phyloP scores from a whole-genome alignment of 2,113 vertebrate species.

The Caretta caretta region DNA sequence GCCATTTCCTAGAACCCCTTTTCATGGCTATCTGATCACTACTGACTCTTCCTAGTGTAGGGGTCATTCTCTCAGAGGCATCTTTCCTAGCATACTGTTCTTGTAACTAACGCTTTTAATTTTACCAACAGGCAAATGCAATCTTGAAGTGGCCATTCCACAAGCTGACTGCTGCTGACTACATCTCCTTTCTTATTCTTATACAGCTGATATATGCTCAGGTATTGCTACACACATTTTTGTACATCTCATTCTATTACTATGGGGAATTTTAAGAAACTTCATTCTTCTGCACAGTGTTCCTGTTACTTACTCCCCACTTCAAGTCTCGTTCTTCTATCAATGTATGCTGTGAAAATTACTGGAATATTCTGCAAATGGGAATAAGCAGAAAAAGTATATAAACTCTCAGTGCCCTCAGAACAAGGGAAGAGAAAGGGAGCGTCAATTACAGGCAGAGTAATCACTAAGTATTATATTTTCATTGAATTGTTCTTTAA shows the following conservation, averaged over 20 bases:
- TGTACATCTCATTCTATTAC: background rate
- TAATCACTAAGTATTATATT: background rate
- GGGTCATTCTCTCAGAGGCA: background rate
- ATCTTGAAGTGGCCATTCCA: background rate
- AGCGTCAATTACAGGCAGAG: background rate
- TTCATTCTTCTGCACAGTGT: background rate
- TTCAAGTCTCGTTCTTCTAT: background rate
- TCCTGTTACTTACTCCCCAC: background rate
- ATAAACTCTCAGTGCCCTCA: background rate
- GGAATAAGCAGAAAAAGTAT: background rate
- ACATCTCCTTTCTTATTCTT: background rate
- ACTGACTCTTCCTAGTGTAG: background rate
- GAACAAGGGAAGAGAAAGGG: background rate
- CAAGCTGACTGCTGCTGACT: background rate
- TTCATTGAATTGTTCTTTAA: background rate
- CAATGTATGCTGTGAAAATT: background rate
- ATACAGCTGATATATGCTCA: background rate
- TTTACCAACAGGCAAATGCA: rapidly evolving
- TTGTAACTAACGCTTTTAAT: background rate
- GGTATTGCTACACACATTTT: background rate
- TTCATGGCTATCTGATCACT: background rate
- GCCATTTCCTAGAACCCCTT: background rate
- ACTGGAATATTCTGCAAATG: background rate
- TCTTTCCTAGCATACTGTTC: background rate
- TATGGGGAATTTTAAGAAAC: background rate